Conservation (phyloP, 2,797 vertebrate genomes). For the Sebastes hubbsi region DNA sequence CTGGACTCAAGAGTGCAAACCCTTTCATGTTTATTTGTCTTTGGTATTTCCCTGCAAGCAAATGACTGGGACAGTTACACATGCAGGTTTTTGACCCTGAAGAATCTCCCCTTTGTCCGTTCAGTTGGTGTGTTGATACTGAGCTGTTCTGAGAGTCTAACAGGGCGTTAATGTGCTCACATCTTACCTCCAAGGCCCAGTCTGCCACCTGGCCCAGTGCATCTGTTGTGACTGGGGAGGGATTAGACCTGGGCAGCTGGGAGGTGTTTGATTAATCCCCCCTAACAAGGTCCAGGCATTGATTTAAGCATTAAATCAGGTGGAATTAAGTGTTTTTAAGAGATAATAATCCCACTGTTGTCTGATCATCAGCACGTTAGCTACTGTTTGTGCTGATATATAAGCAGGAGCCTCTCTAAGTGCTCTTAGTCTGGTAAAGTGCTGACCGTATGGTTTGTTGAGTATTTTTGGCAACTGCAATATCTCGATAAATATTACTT, state of each 20-base stretch:
- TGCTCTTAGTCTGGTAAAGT: conserved; percentile 14
- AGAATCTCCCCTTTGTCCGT: not conserved
- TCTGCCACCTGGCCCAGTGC: conserved; percentile 34
- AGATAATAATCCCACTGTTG: conserved; percentile 59
- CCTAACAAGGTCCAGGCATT: conserved; percentile 44
- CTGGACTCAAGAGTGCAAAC: too few relatives aligned
- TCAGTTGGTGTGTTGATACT: not conserved
- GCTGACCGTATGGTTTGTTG: conserved; percentile 27
- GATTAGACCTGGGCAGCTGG: conserved; percentile 66
- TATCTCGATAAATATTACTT: not conserved
- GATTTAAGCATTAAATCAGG: conserved; percentile 64
- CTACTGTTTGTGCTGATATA: not conserved
- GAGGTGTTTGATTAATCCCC: conserved; percentile 68
- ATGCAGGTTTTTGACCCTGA: not conserved
- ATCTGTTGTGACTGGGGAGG: conserved; percentile 58
- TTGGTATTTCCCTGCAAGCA: not conserved
- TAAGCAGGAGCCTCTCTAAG: not conserved
- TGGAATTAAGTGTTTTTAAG: conserved; percentile 66
- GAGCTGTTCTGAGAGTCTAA: not conserved
- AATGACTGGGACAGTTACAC: not conserved
- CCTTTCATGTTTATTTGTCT: not conserved
- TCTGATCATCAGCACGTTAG: conserved; percentile 51
- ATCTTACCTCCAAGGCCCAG: conserved; percentile 37
- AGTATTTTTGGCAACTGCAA: not conserved
- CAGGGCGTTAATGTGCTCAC: not conserved